phyloP scores from a whole-genome alignment of 1,140 invertebrate genomes.

The Vollenhovia emeryi region DNA sequence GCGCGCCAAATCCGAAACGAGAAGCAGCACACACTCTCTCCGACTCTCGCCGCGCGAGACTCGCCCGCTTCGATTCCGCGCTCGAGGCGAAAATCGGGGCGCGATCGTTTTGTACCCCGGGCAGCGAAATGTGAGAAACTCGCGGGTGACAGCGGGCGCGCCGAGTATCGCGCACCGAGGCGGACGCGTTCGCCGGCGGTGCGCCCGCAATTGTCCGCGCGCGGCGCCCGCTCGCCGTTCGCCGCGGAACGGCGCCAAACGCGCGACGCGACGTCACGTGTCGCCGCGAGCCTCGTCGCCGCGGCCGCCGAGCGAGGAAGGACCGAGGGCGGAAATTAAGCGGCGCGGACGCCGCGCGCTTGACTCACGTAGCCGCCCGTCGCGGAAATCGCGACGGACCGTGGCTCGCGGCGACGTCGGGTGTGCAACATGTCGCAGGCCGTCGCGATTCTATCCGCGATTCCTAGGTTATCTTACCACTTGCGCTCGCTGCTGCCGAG shows the following conservation, averaged over 20 bases:
- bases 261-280: not conserved
- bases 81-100: not conserved
- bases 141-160: too few relatives aligned
- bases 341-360: not conserved
- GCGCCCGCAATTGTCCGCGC: not conserved
- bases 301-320: not conserved
- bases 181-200: not conserved
- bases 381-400: not conserved
- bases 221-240: too few relatives aligned
- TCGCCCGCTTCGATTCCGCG: too few relatives aligned
- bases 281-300: not conserved
- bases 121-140: not conserved
- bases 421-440: constrained; percentile 65
- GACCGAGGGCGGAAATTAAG: not conserved
- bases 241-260: not conserved
- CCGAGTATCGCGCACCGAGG: not conserved
- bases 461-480: constrained; percentile 76
- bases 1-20: not conserved
- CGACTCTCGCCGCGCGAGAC: not conserved
- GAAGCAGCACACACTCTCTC: too few relatives aligned
- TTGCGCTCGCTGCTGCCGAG: constrained; percentile 74
- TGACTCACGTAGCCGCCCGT: constrained; percentile 2
- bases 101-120: too few relatives aligned
- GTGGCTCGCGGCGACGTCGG: not conserved
- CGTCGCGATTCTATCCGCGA: constrained; percentile 75